phyloP scores from a whole-genome alignment of 2,888 invertebrate genomes.

The Biston betularia region DNA sequence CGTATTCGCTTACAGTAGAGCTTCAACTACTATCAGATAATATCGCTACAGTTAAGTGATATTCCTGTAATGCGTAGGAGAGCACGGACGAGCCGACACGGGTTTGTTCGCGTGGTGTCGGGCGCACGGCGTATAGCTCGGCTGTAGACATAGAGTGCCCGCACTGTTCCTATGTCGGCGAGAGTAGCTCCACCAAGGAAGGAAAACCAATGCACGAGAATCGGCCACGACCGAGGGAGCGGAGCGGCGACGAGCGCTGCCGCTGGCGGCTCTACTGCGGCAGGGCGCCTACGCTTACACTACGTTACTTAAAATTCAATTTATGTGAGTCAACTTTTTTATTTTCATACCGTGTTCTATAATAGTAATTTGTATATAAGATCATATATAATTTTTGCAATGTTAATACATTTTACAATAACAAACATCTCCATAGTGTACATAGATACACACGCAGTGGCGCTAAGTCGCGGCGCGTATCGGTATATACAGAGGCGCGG shows the following conservation, averaged over 20 bases:
- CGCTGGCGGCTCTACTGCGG: constrained; percentile 41
- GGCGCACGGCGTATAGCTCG: constrained; percentile 10
- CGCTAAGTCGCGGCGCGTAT: constrained; percentile 62
- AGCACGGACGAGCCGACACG: constrained; percentile 4
- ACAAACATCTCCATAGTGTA: constrained; percentile 84
- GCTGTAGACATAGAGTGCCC: constrained; percentile 21
- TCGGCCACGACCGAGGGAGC: constrained; percentile 19
- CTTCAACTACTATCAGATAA: constrained; percentile 34
- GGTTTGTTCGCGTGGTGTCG: constrained; percentile 3
- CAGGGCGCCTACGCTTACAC: constrained; percentile 70
- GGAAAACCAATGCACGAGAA: constrained; percentile 36
- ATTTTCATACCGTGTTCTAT: constrained; percentile 85
- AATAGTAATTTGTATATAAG: constrained; percentile 86
- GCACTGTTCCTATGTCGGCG: constrained; percentile 29
- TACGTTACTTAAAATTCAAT: constrained; percentile 80
- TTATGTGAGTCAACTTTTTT: constrained; percentile 85
- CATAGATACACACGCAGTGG: constrained; percentile 75
- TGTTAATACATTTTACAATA: constrained; percentile 86
- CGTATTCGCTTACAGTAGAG: constrained; percentile 31
- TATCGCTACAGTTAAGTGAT: constrained; percentile 25
- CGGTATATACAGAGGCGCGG: constrained; percentile 71
- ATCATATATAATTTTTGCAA: constrained; percentile 86
- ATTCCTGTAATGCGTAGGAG: constrained; percentile 9
- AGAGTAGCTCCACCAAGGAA: constrained; percentile 25
- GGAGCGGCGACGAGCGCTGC: constrained; percentile 25